phyloP scores from a whole-genome alignment of 2,888 invertebrate species.

The Pheosia gnoma region DNA sequence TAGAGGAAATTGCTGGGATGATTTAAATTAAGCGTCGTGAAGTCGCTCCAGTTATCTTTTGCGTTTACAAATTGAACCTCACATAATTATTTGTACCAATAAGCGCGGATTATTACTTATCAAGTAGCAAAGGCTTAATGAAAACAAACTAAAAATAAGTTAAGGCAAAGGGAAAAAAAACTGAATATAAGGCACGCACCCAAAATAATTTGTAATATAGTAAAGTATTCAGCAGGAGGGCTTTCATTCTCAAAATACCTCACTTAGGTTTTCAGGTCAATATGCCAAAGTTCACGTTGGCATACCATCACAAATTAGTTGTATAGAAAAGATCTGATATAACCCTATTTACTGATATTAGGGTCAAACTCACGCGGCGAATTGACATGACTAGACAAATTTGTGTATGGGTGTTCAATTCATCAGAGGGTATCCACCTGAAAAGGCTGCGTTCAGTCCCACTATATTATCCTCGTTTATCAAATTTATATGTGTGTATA shows the following conservation, averaged over 20 bases:
- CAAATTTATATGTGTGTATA: not conserved
- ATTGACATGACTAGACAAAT: slow-evolving; percentile 37
- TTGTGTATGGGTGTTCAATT: slow-evolving; percentile 26
- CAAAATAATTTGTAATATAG: not conserved
- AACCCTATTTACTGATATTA: slow-evolving; percentile 24
- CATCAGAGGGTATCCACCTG: slow-evolving; percentile 10
- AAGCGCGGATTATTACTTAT: too few species aligned
- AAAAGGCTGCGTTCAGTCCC: slow-evolving; percentile 16
- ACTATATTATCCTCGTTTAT: not conserved
- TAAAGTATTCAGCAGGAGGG: not conserved
- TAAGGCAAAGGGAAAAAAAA: too few species aligned
- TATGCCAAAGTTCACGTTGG: not conserved
- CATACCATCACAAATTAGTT: not conserved
- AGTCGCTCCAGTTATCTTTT: too few species aligned
- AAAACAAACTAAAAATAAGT: too few species aligned
- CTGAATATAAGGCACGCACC: too few species aligned
- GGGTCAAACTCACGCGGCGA: slow-evolving; percentile 27
- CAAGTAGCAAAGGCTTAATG: too few species aligned
- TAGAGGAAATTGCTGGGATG: not conserved
- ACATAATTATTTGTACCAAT: too few species aligned
- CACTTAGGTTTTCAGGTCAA: not conserved
- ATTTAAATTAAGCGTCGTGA: too few species aligned
- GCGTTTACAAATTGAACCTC: too few species aligned
- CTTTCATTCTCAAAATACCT: not conserved
- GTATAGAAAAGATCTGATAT: slow-evolving; percentile 18